These are phyloP conservation scores for Telmatherina bonti DNA, from an alignment of 2,797 vertebrate genomes.

Conservation along the genomic window DNA sequence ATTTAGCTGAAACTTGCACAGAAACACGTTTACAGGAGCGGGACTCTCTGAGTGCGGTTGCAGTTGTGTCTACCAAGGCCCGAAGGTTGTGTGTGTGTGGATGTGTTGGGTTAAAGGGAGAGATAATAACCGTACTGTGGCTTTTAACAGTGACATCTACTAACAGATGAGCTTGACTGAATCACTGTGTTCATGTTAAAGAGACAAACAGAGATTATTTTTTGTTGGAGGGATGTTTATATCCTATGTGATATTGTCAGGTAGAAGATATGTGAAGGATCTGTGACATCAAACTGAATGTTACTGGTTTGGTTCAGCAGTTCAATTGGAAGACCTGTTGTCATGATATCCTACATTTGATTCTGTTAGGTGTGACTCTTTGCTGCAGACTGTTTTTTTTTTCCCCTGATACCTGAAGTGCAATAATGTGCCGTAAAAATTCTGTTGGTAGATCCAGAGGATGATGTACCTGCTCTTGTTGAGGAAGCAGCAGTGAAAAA, in stretches of 20 bases:
- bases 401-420: conserved; percentile 32
- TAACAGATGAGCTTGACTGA: conserved; percentile 39
- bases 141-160: conserved; percentile 40
- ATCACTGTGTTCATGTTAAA: conserved; percentile 62
- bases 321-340: conserved; percentile 26
- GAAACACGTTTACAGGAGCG: conserved; percentile 64
- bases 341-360: not conserved
- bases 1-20: conserved; percentile 72
- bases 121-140: conserved; percentile 36
- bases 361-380: not conserved
- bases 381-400: conserved; percentile 22
- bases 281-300: conserved; percentile 12
- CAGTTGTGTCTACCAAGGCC: conserved; percentile 60
- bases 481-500: not conserved
- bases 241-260: not conserved
- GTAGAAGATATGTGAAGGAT: not conserved
- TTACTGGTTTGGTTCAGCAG: conserved; percentile 20
- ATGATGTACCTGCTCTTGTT: not conserved
- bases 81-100: conserved; percentile 20
- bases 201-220: conserved; percentile 19
- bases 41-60: conserved; percentile 31
- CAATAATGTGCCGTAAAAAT: conserved; percentile 49
- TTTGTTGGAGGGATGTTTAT: not conserved
- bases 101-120: conserved; percentile 5
- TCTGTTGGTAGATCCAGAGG: not conserved